These are phyloP conservation scores for Poeciliopsis presidionis DNA, from an alignment of 2,797 vertebrate species.

Conservation along the genomic window DNA sequence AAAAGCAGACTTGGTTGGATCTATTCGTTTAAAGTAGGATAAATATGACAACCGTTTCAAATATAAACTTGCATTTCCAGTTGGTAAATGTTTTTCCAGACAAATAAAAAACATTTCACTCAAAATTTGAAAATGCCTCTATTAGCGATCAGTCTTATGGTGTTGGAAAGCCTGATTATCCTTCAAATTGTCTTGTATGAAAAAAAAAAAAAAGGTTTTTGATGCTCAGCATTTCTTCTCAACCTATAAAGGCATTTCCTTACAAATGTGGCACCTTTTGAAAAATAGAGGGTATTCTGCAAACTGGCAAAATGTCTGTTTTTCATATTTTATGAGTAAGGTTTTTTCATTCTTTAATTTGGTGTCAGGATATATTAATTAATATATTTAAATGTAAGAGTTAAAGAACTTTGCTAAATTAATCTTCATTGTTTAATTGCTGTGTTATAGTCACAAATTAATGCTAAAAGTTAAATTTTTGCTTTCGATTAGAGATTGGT, in stretches of 20 bases:
- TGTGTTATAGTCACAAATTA: too few relatives aligned
- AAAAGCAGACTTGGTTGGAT: not conserved
- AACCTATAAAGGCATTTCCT: not conserved
- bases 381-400: too few relatives aligned
- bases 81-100: not conserved
- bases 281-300: too few relatives aligned
- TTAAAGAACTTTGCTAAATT: too few relatives aligned
- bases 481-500: not conserved
- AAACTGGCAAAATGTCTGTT: too few relatives aligned
- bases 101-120: not conserved
- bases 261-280: not conserved
- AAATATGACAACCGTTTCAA: not conserved
- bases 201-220: not conserved
- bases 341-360: too few relatives aligned
- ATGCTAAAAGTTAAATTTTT: not conserved
- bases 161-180: not conserved
- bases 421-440: too few relatives aligned
- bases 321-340: too few relatives aligned
- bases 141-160: not conserved
- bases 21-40: not conserved
- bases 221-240: not conserved
- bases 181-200: not conserved
- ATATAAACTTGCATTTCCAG: not conserved
- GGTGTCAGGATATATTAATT: too few relatives aligned
- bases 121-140: not conserved